A percentile compares a stretch with the other conserved stretches of the same genome.
phyloP scores from a whole-genome alignment of 1,140 invertebrate species.

The Drosophila rhopaloa region DNA sequence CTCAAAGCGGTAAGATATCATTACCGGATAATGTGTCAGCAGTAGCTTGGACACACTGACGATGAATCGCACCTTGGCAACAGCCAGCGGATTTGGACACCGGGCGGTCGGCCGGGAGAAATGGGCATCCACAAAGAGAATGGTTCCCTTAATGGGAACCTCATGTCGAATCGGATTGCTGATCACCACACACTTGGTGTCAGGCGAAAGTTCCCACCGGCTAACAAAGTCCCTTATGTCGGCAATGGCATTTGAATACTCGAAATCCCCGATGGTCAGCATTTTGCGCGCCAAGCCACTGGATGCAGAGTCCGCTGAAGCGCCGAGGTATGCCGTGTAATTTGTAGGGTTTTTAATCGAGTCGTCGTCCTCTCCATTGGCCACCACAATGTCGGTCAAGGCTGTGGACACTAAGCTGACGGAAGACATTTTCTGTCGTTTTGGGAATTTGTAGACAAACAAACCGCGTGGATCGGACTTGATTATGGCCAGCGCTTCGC shows the following conservation, averaged over 20 bases:
- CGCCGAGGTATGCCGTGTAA: not conserved
- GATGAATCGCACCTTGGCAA: constrained; percentile 74
- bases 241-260: constrained; percentile 53
- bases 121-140: constrained; percentile 69
- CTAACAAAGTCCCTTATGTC: constrained; percentile 59
- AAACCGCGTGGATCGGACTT: constrained; percentile 59
- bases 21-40: constrained; percentile 56
- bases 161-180: constrained; percentile 44
- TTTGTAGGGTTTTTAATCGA: not conserved
- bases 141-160: constrained; percentile 53
- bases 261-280: constrained; percentile 49
- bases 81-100: constrained; percentile 71
- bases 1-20: constrained; percentile 77
- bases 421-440: accelerated
- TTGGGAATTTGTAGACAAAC: constrained; percentile 58
- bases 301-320: not conserved
- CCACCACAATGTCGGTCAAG: not conserved
- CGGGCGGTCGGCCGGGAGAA: constrained; percentile 68
- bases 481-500: constrained; percentile 51
- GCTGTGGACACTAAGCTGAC: not conserved
- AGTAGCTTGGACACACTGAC: constrained; percentile 55
- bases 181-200: constrained; percentile 67
- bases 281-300: constrained; percentile 34
- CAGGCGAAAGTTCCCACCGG: constrained; percentile 58
- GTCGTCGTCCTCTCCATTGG: not conserved